Evolutionary conservation across 2,888 invertebrate species (phyloP).

Genomic region (Lasioglossum oenotherae): DNA sequence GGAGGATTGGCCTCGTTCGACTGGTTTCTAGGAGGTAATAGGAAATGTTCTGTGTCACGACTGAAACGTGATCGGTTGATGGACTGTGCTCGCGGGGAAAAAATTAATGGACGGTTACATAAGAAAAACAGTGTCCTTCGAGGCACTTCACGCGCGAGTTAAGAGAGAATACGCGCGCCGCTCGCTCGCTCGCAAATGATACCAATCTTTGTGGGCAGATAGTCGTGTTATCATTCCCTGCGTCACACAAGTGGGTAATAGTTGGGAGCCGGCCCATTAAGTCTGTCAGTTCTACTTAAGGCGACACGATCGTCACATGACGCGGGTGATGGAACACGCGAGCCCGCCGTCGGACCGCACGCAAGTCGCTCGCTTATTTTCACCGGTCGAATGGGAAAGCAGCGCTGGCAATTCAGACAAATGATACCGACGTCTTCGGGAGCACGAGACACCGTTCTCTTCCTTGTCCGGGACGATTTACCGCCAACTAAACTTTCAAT

Average conservation of each 20-base stretch:
- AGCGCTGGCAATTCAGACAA: slow-evolving; percentile 16
- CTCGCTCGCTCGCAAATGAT: slow-evolving; percentile 35
- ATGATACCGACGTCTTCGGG: not conserved
- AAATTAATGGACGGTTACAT: slow-evolving; percentile 4
- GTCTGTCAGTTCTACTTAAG: slow-evolving; percentile 60
- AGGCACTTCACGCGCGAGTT: not conserved
- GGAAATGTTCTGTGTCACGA: not conserved
- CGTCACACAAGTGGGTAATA: slow-evolving; percentile 64
- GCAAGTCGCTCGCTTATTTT: slow-evolving; percentile 20
- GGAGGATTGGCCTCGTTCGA: not conserved
- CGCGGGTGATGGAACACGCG: slow-evolving; percentile 36
- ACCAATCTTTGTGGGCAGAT: slow-evolving; percentile 53
- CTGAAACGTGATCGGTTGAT: not conserved
- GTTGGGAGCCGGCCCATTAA: slow-evolving; percentile 44
- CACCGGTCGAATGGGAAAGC: slow-evolving; percentile 15
- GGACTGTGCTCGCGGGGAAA: not conserved
- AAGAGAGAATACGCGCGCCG: slow-evolving; percentile 27
- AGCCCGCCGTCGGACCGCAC: slow-evolving; percentile 22
- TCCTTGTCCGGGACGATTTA: not conserved
- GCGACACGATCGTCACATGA: slow-evolving; percentile 49
- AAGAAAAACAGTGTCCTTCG: slow-evolving; percentile 41
- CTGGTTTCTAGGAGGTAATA: not conserved
- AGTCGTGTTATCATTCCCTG: slow-evolving; percentile 51
- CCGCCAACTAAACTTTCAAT: not conserved
- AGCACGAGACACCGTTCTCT: not conserved